Evolutionary conservation across 1,140 invertebrate species (phyloP), one percentile per base, ranked within the genome.

Genomic region (Heliconius hewitsoni): DNA sequence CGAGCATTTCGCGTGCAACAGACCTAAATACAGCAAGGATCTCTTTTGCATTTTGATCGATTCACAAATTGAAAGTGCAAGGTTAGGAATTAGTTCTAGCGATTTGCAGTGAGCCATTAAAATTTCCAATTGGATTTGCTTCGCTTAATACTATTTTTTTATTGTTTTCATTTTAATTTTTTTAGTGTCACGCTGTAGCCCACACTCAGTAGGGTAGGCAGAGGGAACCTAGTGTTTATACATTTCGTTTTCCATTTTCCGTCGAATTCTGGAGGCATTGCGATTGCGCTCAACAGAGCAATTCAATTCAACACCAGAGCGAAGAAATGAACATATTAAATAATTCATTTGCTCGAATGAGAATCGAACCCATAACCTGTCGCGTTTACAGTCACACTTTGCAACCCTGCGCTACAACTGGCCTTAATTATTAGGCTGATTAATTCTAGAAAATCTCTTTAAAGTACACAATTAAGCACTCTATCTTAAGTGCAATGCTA

Each of bases 21-120:
- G 86, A 90, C 87, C 87, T 86, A 89, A 88, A 87, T 86, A 83
- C 75, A 84, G 78, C 77, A 86, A 89, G 89, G 84, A 86, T 85
- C 82, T 82, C 79, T 76, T 84, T 84, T 87, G 89, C 84, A 87
- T 85, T 85, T 82, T 86, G 83, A 90, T 87, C 76, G 74, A 85
- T 83, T 86, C 74, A 77, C 78, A 83, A 84, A 79, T 77, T 81
- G 66, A 77, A 76, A 85, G 66, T 82, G 81, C 80, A 82, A 84
- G 79, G 80, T 74, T 84, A 66, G 52, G 57, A 74, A 46, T 73
- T 74, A 23, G 52, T 37, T 66, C 73, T 74, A 74, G 60, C 19
- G 16, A n/a, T 77, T 72, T 52, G 18, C 27, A 9, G 23, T 30
- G 4, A 16, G 3, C 23, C 27, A 77, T 71, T 52, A 37, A 50